These are phyloP conservation scores for Gavialis gangeticus DNA, from an alignment of 2,113 vertebrate species.

Conservation along the genomic window DNA sequence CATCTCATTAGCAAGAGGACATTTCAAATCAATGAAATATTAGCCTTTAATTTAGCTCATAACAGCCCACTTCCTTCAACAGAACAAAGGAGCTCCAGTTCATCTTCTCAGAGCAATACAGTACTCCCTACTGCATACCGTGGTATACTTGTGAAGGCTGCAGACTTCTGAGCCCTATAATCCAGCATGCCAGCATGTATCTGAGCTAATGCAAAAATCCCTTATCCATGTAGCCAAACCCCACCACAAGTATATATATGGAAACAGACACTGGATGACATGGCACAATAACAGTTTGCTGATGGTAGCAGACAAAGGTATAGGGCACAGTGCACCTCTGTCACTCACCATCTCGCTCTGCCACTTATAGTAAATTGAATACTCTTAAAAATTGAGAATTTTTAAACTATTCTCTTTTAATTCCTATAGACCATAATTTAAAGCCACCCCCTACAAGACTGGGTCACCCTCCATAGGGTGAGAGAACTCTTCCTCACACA, in stretches of 20 bases:
- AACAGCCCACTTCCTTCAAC: background rate
- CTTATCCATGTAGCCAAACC: background rate
- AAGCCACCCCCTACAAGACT: background rate
- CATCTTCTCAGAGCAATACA: background rate
- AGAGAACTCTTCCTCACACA: background rate
- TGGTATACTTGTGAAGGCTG: background rate
- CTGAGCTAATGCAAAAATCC: background rate
- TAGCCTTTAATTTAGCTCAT: background rate
- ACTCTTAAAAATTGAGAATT: too few species aligned
- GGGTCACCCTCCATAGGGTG: background rate
- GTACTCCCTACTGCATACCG: background rate
- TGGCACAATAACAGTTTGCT: background rate
- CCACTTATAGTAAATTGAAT: accelerated
- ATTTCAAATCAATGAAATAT: background rate
- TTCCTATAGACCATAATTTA: background rate
- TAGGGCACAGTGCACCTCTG: background rate
- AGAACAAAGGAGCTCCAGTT: background rate
- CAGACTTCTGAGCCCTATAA: background rate
- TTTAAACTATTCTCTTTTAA: background rate
- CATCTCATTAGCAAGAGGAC: background rate
- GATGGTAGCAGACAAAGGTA: background rate
- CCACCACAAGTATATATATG: accelerated
- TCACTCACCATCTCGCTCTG: background rate
- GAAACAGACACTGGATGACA: background rate
- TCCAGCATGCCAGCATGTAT: accelerated